Percentiles rank a stretch among this genome's conserved stretches.
Conservation (phyloP, 2,113 vertebrate genomes). For the Chloroceryle aenea region DNA sequence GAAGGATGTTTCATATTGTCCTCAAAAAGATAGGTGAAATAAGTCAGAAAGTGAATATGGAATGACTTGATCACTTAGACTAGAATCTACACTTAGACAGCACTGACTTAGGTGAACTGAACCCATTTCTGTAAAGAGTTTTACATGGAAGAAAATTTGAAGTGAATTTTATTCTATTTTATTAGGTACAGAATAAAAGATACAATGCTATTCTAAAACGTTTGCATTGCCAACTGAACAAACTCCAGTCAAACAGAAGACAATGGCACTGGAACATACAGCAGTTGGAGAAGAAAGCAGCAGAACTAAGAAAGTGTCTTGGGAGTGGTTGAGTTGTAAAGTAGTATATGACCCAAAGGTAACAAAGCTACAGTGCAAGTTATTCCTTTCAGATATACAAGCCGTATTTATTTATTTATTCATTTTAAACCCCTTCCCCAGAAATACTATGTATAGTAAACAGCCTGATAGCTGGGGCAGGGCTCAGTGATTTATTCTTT, state of each 20-base stretch:
- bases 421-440: too few species aligned
- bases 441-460: neutral
- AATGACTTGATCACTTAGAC: neutral
- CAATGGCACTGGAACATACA: conserved; percentile 76
- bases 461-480: neutral
- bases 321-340: conserved; percentile 1
- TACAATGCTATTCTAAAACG: conserved; percentile 80
- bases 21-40: neutral
- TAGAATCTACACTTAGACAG: neutral
- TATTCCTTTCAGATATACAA: neutral
- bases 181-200: conserved; percentile 82
- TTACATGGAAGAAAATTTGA: neutral
- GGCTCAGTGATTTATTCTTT: neutral
- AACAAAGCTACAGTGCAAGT: neutral
- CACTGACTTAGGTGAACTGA: neutral
- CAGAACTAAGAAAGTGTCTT: conserved; percentile 66
- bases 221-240: conserved; percentile 79
- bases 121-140: neutral
- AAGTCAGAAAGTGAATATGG: neutral
- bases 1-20: neutral
- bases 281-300: conserved; percentile 74
- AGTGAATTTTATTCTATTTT: neutral
- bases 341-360: neutral
- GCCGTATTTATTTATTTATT: neutral
- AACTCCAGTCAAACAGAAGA: conserved; percentile 70